Conservation (phyloP, 2,888 invertebrate species). For the Smittia aterrima region DNA sequence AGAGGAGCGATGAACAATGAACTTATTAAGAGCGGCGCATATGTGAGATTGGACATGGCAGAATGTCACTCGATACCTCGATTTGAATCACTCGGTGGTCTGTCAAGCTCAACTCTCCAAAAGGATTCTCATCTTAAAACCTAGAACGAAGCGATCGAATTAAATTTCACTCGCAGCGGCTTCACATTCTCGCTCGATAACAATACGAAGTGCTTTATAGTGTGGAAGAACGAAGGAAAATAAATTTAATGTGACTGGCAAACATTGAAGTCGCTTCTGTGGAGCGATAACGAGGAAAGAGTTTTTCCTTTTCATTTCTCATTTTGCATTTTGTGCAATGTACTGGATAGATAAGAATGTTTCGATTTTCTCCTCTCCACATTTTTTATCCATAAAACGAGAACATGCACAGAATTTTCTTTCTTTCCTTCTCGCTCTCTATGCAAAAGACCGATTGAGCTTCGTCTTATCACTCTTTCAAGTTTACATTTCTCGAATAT, state of each 20-base stretch:
- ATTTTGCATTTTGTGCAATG: slow-evolving; percentile 19
- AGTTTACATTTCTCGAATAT: slow-evolving; percentile 8
- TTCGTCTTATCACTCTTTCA: neutral
- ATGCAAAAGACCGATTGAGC: slow-evolving; percentile 3
- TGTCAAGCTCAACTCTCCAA: too few relatives aligned
- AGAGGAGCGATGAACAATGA: neutral
- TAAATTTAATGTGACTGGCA: slow-evolving; percentile 28
- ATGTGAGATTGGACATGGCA: too few relatives aligned
- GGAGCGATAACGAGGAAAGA: neutral
- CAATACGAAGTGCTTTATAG: slow-evolving; percentile 12
- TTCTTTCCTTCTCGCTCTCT: neutral
- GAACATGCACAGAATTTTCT: slow-evolving; percentile 2
- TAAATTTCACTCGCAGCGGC: neutral
- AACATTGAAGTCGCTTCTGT: slow-evolving; percentile 16
- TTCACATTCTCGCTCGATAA: neutral
- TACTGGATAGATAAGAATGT: slow-evolving; percentile 22
- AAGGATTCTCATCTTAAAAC: too few relatives aligned
- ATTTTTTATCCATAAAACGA: neutral
- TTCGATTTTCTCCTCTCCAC: slow-evolving; percentile 4
- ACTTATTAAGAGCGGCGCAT: neutral
- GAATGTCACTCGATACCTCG: too few relatives aligned
- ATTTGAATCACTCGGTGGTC: too few relatives aligned
- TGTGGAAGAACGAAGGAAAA: neutral
- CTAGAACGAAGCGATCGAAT: too few relatives aligned
- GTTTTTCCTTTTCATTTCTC: slow-evolving; percentile 26